Base-by-base conservation (phyloP, 2,888 invertebrate species). In the Ormyrus nitidulus region DNA sequence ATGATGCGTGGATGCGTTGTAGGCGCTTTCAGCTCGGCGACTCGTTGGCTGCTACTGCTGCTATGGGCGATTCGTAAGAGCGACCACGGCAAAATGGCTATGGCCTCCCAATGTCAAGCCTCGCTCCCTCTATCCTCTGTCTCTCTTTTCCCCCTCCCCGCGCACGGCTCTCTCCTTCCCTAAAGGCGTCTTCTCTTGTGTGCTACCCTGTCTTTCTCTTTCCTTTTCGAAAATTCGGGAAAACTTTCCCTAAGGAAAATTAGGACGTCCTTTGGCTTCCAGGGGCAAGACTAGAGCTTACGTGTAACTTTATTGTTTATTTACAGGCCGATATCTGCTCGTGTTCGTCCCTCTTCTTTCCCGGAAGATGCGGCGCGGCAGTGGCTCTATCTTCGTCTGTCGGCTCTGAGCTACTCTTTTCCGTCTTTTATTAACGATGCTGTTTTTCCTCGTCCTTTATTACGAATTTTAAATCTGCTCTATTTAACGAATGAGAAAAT, bases 41-140 rank as follows among this genome's bases (percentile, higher is more conserved):
- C 19, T 19, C 19, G 19, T 19, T 19, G 19, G 19, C 62, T 68
- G 70, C 74, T 62, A 70, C n/a, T 48, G 46, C 59, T 56, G 59
- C 69, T 74, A 54, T 62, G 54, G 62, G 61, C 48, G 72, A 78
- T 72, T 72, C 72, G 54, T 48, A 34, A 73, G 79, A 69, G 34
- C 74, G 79, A 75, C 68, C 71, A 74, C 81, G 70, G 79, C 74
- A 82, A 79, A 82, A 82, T 82, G 81, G 81, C 81, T 19, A 19
- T 19, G 19, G 19, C 79, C 79, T 62, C 66, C 75, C 79, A 82
- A 79, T 81, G 79, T 81, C 81, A 81, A 78, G 72, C 34, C 73
- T 68, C 68, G 53, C 54, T 73, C 73, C 34, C 54, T 72, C 72
- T 68, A 19, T 19, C 19, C 19, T 19, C 19, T 19, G 19, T 19